Evolutionary conservation across 2,797 vertebrate species (phyloP), one percentile per base, ranked within the genome.

Genomic region (Rhyacichthys aspro): DNA sequence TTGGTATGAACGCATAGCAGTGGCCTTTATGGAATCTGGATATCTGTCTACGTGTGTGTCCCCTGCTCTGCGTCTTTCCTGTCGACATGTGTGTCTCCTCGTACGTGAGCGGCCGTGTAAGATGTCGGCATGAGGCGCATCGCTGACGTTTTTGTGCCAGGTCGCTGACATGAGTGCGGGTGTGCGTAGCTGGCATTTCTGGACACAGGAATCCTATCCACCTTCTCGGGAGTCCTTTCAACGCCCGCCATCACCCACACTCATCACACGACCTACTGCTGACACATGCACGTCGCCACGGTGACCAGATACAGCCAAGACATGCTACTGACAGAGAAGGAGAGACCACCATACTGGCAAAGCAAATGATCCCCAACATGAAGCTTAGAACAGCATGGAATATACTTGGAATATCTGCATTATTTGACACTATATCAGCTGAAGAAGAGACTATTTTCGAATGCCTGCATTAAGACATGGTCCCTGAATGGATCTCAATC

Each of bases 21-120:
- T 55, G 84, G 79, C 74, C 73, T 79, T 61, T 28, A 1, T 46
- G 80, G 83, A 87, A 84, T 88, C 75, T 84, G 69, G 63, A 81
- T 81, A 61, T 78, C 69, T 79, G 74, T 80, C 76, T 73, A 70
- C 47, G 59, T 81, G 81, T 84, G 83, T 75, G 76, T 85, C 78
- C 59, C 63, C 59, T 67, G n/a, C 61, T 83, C 76, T 72, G 79
- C 36, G 19, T 68, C 69, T 74, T 74, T 79, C 39, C 44, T 73
- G 55, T 34, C 14, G 7, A 9, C 33, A 61, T 58, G 48, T 53
- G 55, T 39, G 54, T 44, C 34, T 50, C 49, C 17, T 39, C 12
- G 19, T 28, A 36, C 38, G n/a, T 19, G 41, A 32, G 38, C 39
- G 65, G 43, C 15, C 16, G 52, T 61, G 71, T 68, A 60, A 53